A percentile compares a stretch with the other conserved stretches of the same genome.
Conservation (phyloP, 1,140 invertebrate genomes). For the Portunus trituberculatus region DNA sequence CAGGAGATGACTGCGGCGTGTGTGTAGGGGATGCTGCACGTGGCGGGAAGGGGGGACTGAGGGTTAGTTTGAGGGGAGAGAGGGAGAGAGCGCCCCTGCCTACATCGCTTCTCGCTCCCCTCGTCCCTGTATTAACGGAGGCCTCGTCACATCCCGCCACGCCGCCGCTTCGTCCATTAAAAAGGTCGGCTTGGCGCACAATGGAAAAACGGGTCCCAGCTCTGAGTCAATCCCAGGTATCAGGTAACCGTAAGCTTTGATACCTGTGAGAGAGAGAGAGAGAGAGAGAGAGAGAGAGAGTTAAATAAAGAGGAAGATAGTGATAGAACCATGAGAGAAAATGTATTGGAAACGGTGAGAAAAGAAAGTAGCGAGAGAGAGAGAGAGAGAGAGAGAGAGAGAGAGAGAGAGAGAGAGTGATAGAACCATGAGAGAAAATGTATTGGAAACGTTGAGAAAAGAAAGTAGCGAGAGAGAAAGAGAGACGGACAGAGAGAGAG, state of each 20-base stretch:
- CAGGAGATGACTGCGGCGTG: background rate
- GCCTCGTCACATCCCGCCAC: background rate
- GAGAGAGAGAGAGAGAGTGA: no score
- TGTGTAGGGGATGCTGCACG: background rate
- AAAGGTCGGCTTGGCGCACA: background rate
- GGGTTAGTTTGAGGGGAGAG: background rate
- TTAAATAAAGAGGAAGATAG: no score
- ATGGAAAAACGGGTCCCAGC: background rate
- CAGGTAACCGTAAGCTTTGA: background rate
- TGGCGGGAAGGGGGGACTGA: background rate
- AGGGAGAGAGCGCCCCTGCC: background rate
- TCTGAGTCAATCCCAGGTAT: background rate
- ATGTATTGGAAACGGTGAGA: no score
- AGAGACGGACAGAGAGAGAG: background rate
- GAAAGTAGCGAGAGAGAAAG: background rate
- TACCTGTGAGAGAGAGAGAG: conserved; percentile 38
- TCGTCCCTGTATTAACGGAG: background rate
- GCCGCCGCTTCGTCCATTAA: background rate
- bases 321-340: no score
- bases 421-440: no score
- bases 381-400: background rate
- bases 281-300: conserved; percentile 23
- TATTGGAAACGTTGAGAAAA: no score
- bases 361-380: background rate
- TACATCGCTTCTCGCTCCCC: background rate